Base-by-base conservation (phyloP, 2,888 invertebrate genomes). In the Polia nebulosa region DNA sequence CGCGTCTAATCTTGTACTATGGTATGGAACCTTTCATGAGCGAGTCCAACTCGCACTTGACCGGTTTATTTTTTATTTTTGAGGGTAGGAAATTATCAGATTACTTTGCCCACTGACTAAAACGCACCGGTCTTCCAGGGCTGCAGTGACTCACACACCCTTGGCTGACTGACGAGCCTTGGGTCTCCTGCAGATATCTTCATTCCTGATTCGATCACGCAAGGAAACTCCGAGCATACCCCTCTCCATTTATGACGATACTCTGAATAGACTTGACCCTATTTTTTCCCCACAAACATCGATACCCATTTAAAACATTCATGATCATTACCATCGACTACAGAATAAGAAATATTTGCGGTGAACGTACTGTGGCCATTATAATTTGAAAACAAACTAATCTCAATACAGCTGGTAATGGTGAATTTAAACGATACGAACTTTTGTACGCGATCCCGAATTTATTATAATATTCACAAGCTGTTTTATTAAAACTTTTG, bases 381-480 rank as follows among this genome's bases (percentile, higher is more conserved):
- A 74, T 64, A 74, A 83, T 78, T 81, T 74, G 53, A 53, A 78
- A 78, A 81, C 64, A 49, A 68, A 61, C 65, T 69, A 36, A 82
- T 83, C 72, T 80, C 62, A 73, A 82, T 80, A 83, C 80, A 83
- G 80, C 80, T 83, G 86, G 76, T 77, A 72, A 72, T 65, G 61
- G 72, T 71, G 73, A 73, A 77, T 82, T 80, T 77, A 49, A 79
- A 64, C 55, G 9, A 62, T 60, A 39, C 36, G 29, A 52, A 53
- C n/a, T 64, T 55, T 61, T 20, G 51, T 44, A 58, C 20, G 36
- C 22, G 44, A 51, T 77, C 27, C 27, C 39, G 44, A 53, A 72
- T n/a, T n/a, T n/a, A n/a, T 80, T 27, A 51, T 17, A 61, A 72
- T 52, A 60, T 22, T 9, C 5, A 45, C 41, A 22, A 58, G 34